Percentiles rank a stretch among this genome's conserved stretches.
phyloP scores from a whole-genome alignment of 2,888 invertebrate genomes.

The Coremacera marginata region DNA sequence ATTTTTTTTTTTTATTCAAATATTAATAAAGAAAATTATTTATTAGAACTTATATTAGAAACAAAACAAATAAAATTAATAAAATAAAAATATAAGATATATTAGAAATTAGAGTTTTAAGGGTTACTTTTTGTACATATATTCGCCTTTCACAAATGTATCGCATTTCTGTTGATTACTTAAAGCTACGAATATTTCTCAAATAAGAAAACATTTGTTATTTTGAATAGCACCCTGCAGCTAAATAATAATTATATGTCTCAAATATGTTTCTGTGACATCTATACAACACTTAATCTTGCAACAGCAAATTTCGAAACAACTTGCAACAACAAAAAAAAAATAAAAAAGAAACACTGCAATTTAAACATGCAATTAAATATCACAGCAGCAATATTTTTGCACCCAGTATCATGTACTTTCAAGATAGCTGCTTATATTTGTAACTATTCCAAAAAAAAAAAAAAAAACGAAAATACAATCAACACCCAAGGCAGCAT shows the following conservation, averaged over 20 bases:
- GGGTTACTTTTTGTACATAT: too few relatives aligned
- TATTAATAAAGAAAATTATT: too few relatives aligned
- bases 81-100: too few relatives aligned
- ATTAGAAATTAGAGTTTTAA: too few relatives aligned
- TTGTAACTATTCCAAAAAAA: too few relatives aligned
- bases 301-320: background rate
- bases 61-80: too few relatives aligned
- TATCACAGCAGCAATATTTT: conserved; percentile 14
- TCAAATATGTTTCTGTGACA: conserved; percentile 13
- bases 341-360: background rate
- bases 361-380: conserved; percentile 24
- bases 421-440: too few relatives aligned
- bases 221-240: background rate
- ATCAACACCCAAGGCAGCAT: background rate
- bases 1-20: too few relatives aligned
- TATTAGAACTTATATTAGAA: too few relatives aligned
- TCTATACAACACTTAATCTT: background rate
- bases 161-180: background rate
- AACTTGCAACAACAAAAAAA: background rate
- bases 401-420: background rate
- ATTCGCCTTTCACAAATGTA: background rate
- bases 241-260: background rate
- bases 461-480: too few relatives aligned
- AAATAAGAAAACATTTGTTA: background rate
- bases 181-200: too few relatives aligned